A percentile compares a stretch with the other conserved stretches of the same genome.
These are phyloP conservation scores for Schizotus pectinicornis DNA, from an alignment of 2,888 invertebrate species.

Conservation along the genomic window DNA sequence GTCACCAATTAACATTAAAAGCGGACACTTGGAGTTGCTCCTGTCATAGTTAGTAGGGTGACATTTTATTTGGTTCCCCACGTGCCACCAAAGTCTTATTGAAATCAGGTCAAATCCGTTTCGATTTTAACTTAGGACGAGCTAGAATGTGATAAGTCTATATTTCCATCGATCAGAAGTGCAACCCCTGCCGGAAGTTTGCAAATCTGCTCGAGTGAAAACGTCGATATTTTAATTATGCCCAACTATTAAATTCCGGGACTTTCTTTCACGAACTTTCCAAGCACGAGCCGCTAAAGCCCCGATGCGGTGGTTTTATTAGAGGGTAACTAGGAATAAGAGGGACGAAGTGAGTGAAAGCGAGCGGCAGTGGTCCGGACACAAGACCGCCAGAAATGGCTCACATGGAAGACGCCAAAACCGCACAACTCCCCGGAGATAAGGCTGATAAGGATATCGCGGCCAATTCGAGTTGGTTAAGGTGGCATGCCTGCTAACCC, in stretches of 20 bases:
- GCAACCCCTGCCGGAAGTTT: no score
- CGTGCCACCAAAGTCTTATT: no score
- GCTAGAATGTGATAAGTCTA: no score
- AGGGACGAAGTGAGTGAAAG: constrained; percentile 19
- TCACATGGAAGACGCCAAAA: constrained; percentile 35
- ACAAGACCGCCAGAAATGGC: constrained; percentile 32
- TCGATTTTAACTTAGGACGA: no score
- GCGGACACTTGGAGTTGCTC: no score
- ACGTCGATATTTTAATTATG: not conserved
- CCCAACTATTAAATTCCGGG: not conserved
- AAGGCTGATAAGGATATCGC: constrained; percentile 36
- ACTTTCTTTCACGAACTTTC: constrained; percentile 1
- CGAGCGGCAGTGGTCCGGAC: constrained; percentile 23
- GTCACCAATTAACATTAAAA: no score
- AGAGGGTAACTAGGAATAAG: constrained; percentile 19
- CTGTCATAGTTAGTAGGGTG: no score
- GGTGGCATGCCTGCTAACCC: constrained; percentile 33
- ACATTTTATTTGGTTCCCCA: no score
- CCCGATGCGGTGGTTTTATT: constrained; percentile 12
- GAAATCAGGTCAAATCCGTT: no score
- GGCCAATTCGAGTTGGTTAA: constrained; percentile 30
- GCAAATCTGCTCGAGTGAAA: no score
- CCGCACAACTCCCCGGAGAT: constrained; percentile 38
- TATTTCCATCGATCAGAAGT: no score
- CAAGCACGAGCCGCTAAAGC: constrained; percentile 5